Conservation (phyloP, 2,113 vertebrate species). For the Protobothrops mucrosquamatus region DNA sequence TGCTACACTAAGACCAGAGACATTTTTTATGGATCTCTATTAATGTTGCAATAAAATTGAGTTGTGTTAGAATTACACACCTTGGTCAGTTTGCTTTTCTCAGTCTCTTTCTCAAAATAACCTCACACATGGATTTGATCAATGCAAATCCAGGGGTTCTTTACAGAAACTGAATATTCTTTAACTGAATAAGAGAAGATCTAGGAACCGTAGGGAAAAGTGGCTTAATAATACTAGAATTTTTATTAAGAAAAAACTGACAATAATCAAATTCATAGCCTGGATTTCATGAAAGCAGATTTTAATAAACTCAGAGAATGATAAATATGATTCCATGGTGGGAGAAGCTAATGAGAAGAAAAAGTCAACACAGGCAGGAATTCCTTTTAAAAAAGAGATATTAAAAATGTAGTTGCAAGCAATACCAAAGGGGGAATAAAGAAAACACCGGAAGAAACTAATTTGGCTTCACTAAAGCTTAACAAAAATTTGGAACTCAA, state of each 20-base stretch:
- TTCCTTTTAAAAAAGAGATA: not conserved
- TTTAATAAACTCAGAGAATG: not conserved
- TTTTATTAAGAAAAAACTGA: not conserved
- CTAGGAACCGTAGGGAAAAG: not conserved
- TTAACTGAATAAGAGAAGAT: not conserved
- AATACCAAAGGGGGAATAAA: not conserved
- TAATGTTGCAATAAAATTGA: not conserved
- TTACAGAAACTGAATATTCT: not conserved
- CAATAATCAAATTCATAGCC: not conserved
- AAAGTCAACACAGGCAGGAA: not conserved
- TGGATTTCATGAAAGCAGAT: not conserved
- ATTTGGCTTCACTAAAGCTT: not conserved
- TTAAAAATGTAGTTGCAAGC: not conserved
- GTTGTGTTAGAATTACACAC: not conserved
- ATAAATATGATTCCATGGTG: not conserved
- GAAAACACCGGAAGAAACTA: not conserved
- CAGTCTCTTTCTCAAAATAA: not conserved
- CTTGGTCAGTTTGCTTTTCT: not conserved
- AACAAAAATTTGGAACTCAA: not conserved
- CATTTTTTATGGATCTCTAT: not conserved
- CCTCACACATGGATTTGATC: not conserved
- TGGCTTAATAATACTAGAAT: not conserved
- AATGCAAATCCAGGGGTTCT: not conserved
- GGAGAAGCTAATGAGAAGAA: not conserved
- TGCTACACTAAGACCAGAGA: not conserved